Conservation (phyloP, 2,113 vertebrate species). For the Muscicapa adusta region DNA sequence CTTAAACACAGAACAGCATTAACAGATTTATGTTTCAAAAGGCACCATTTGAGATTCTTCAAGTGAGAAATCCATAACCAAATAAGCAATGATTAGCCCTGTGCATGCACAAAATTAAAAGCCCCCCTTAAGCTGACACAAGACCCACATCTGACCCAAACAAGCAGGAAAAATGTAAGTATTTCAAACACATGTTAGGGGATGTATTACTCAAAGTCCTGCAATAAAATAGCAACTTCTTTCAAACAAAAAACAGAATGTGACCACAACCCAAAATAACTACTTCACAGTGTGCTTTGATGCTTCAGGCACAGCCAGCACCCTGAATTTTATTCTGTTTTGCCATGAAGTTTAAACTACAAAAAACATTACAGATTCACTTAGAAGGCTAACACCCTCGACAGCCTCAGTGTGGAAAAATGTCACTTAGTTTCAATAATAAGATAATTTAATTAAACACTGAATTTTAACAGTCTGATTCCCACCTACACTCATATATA, state of each 20-base stretch:
- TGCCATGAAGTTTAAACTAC: not conserved
- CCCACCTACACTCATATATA: not conserved
- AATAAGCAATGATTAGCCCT: not conserved
- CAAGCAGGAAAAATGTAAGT: not conserved
- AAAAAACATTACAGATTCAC: not conserved
- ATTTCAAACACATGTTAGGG: not conserved
- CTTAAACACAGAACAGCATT: not conserved
- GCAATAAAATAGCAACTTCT: not conserved
- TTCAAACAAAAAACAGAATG: not conserved
- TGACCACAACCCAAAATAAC: not conserved
- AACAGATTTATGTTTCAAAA: not conserved
- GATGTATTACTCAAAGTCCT: not conserved
- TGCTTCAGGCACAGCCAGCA: not conserved
- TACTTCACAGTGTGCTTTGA: not conserved
- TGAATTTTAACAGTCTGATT: not conserved
- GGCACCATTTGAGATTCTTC: not conserved
- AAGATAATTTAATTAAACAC: not conserved
- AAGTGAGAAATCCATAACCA: not conserved
- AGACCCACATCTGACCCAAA: not conserved
- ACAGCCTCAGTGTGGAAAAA: not conserved
- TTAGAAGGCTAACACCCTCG: not conserved
- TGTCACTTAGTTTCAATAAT: not conserved
- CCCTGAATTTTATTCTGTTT: not conserved
- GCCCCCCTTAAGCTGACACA: not conserved
- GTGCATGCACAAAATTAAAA: not conserved